Conservation (phyloP, 2,113 vertebrate species). For the Embiotoca jacksoni region DNA sequence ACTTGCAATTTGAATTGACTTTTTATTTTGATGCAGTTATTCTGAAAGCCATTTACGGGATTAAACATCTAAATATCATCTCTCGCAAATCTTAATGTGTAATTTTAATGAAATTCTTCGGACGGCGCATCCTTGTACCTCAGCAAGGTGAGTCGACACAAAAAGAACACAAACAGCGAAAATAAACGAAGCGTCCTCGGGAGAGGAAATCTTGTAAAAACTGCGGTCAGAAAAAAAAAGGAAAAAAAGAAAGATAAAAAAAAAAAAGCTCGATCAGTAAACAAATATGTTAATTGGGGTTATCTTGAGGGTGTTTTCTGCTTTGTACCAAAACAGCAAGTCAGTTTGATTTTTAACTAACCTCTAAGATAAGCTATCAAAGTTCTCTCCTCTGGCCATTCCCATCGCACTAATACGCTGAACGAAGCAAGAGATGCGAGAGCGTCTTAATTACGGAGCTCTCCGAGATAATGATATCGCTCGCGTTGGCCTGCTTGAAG, state of each 20-base stretch:
- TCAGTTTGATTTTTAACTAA: constrained; percentile 57
- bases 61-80: background rate
- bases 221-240: background rate
- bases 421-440: constrained; percentile 61
- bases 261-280: constrained; percentile 34
- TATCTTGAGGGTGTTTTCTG: constrained; percentile 43
- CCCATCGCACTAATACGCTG: constrained; percentile 51
- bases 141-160: constrained; percentile 17
- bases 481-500: constrained; percentile 31
- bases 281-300: constrained; percentile 62
- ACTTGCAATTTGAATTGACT: background rate
- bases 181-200: background rate
- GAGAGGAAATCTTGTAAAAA: background rate
- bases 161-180: background rate
- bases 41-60: background rate
- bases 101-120: no score
- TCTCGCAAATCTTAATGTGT: no score
- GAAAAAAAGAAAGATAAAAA: background rate
- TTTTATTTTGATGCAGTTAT: background rate
- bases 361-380: constrained; percentile 69
- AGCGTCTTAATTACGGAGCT: constrained; percentile 67
- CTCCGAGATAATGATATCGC: constrained; percentile 62
- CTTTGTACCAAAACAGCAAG: constrained; percentile 55
- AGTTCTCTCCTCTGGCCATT: constrained; percentile 50
- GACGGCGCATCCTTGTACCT: background rate